These are phyloP conservation scores for Octodon degus DNA, from an alignment of 2,113 vertebrate species.

Conservation along the genomic window DNA sequence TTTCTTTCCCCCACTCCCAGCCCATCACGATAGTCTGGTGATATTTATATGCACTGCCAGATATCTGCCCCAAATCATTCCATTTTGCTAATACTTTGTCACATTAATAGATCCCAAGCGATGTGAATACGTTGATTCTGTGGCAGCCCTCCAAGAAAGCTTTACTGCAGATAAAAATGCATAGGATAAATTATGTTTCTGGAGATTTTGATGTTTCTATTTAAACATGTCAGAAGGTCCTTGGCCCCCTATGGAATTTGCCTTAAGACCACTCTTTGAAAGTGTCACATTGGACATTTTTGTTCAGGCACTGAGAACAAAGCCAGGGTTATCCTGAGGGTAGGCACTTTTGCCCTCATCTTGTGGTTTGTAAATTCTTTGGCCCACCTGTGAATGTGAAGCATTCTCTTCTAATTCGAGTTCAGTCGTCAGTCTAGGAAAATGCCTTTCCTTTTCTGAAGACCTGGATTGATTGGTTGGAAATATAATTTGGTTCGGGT, in stretches of 20 bases:
- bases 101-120: constrained; percentile 69
- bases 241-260: background rate
- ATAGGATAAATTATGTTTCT: constrained; percentile 61
- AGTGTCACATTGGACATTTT: constrained; percentile 61
- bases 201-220: constrained; percentile 64
- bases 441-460: constrained; percentile 83
- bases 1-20: background rate
- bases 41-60: constrained; percentile 70
- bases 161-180: constrained; percentile 64
- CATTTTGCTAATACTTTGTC: constrained; percentile 61
- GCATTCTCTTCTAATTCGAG: constrained; percentile 78
- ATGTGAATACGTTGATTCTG: constrained; percentile 64
- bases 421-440: constrained; percentile 82
- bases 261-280: background rate
- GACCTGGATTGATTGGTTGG: constrained; percentile 85
- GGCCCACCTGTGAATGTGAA: constrained; percentile 81
- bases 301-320: constrained; percentile 73
- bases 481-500: constrained; percentile 84
- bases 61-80: constrained; percentile 65
- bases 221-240: constrained; percentile 59
- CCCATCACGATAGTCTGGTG: constrained; percentile 49
- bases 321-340: constrained; percentile 66
- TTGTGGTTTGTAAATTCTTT: constrained; percentile 83
- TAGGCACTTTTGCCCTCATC: constrained; percentile 58
- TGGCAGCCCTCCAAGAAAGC: constrained; percentile 67